Conservation (phyloP, 2,113 vertebrate genomes). For the Podilymbus podiceps region DNA sequence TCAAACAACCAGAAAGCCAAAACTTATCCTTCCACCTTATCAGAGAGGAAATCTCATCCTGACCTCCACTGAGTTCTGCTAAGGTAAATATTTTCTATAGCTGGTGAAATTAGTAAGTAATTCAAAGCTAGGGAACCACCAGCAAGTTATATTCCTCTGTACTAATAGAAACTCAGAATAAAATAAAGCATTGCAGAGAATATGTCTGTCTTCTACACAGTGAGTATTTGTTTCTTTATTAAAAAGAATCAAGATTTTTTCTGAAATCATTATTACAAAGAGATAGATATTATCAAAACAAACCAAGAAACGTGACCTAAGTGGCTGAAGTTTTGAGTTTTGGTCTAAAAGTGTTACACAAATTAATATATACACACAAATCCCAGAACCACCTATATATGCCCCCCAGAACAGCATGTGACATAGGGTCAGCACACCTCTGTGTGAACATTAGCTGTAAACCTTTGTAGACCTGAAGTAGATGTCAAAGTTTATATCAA, state of each 20-base stretch:
- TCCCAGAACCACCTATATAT: neutral
- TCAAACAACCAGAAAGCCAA: neutral
- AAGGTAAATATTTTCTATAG: neutral
- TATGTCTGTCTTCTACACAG: neutral
- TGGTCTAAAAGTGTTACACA: neutral
- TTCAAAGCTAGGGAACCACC: neutral
- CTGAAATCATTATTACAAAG: neutral
- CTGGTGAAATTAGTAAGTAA: neutral
- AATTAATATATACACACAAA: neutral
- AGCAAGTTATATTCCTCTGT: neutral
- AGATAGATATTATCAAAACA: neutral
- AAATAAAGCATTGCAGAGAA: neutral
- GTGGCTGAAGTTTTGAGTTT: neutral
- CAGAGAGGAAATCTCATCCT: neutral
- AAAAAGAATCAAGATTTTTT: neutral
- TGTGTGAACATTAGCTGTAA: neutral
- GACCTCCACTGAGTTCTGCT: neutral
- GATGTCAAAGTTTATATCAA: neutral
- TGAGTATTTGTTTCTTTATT: neutral
- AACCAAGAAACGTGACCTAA: neutral
- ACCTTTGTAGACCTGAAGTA: neutral
- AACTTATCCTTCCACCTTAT: neutral
- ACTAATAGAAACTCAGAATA: neutral
- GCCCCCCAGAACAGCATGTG: neutral
- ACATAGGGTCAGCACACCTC: neutral